phyloP scores from a whole-genome alignment of 2,797 vertebrate species.

The Eupleurogrammus muticus region DNA sequence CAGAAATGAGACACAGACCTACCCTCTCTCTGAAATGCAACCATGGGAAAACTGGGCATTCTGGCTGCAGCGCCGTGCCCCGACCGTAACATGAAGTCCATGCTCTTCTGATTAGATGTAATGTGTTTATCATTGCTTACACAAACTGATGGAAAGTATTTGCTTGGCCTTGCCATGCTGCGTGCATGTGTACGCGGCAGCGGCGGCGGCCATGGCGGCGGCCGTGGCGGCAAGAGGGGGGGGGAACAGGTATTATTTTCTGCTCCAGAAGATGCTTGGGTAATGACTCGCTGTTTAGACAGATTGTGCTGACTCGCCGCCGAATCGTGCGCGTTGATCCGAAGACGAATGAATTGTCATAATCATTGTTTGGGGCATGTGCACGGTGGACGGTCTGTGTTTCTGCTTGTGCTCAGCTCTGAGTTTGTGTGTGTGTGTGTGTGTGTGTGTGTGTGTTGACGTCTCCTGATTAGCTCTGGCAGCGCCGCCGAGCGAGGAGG shows the following conservation, averaged over 20 bases:
- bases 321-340: constrained; percentile 5
- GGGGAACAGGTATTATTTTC: constrained; percentile 38
- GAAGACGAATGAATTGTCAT: constrained; percentile 30
- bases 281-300: constrained; percentile 36
- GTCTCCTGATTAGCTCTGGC: constrained; percentile 65
- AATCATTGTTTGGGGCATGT: constrained; percentile 15
- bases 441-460: constrained; percentile 34
- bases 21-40: constrained; percentile 63
- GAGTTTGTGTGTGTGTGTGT: background rate
- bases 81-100: constrained; percentile 61
- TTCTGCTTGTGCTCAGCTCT: constrained; percentile 9
- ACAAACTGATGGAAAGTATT: constrained; percentile 68
- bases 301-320: constrained; percentile 21
- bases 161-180: constrained; percentile 35
- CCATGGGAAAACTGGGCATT: constrained; percentile 66
- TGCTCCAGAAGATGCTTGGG: constrained; percentile 26
- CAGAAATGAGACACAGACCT: constrained; percentile 77
- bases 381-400: background rate
- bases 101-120: constrained; percentile 66
- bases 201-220: background rate
- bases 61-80: constrained; percentile 46
- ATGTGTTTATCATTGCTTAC: constrained; percentile 73
- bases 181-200: constrained; percentile 27
- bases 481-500: background rate
- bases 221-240: too few species aligned